Percentiles rank a stretch among this genome's conserved stretches.
Conservation (phyloP, 2,888 invertebrate genomes). For the Hoplodrina ambigua region DNA sequence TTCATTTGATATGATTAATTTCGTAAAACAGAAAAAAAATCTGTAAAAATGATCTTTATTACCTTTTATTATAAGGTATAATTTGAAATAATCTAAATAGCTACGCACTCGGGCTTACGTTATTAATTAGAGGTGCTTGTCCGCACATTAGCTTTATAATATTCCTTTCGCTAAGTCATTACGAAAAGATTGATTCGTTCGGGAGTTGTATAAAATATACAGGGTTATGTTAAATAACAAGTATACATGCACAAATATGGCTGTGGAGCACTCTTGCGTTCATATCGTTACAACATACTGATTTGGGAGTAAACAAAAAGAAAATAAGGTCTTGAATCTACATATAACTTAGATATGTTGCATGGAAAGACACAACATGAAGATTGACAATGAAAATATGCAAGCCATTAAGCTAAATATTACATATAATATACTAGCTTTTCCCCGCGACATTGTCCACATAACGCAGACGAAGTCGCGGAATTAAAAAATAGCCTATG, state of each 20-base stretch:
- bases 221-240: slow-evolving; percentile 72
- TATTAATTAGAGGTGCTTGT: slow-evolving; percentile 72
- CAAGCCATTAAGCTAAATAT: too few species aligned
- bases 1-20: slow-evolving; percentile 8
- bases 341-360: background rate
- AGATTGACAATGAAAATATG: too few species aligned
- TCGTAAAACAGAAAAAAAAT: slow-evolving; percentile 5
- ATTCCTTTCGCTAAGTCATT: slow-evolving; percentile 68
- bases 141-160: slow-evolving; percentile 68
- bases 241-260: slow-evolving; percentile 53
- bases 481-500: too few species aligned
- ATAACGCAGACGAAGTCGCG: too few species aligned
- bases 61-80: slow-evolving; percentile 1
- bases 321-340: slow-evolving; percentile 7
- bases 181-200: slow-evolving; percentile 58
- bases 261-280: slow-evolving; percentile 23
- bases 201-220: slow-evolving; percentile 65
- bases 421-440: too few species aligned
- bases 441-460: too few species aligned
- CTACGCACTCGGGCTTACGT: slow-evolving; percentile 36
- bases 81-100: slow-evolving; percentile 36
- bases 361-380: slow-evolving; percentile 1
- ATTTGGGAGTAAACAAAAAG: slow-evolving; percentile 8
- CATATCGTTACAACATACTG: background rate
- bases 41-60: slow-evolving; percentile 16